phyloP scores from a whole-genome alignment of 1,140 invertebrate species.

The Brachionus asplanchnoidis region DNA sequence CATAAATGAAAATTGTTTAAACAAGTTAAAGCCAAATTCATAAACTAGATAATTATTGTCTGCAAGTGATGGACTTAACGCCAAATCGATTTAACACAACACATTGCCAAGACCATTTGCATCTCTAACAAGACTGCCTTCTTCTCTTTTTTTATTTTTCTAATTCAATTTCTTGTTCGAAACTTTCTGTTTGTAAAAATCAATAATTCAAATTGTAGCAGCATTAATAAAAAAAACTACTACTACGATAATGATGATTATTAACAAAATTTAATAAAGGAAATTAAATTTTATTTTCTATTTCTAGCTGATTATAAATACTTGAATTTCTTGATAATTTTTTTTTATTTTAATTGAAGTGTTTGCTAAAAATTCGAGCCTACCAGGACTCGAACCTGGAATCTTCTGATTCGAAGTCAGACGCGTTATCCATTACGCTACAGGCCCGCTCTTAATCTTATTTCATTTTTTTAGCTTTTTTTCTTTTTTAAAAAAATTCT shows the following conservation, averaged over 20 bases:
- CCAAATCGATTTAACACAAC: background rate
- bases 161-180: background rate
- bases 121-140: background rate
- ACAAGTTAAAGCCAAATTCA: background rate
- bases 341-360: background rate
- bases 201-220: slow-evolving; percentile 3
- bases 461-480: background rate
- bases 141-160: background rate
- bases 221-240: background rate
- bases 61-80: background rate
- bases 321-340: background rate
- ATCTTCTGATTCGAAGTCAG: background rate
- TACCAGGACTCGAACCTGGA: background rate
- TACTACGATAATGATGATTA: background rate
- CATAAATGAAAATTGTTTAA: background rate
- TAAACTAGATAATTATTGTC: background rate
- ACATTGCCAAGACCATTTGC: background rate
- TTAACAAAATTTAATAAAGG: slow-evolving; percentile 38
- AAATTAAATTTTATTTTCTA: slow-evolving; percentile 18
- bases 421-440: background rate
- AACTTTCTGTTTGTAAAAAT: slow-evolving; percentile 10
- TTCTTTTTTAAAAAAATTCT: too few relatives aligned
- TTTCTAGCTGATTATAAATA: slow-evolving; percentile 17
- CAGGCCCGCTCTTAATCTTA: background rate
- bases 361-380: background rate